Evolutionary conservation across 2,888 invertebrate species (phyloP).

Genomic region (Phengaris alcon): DNA sequence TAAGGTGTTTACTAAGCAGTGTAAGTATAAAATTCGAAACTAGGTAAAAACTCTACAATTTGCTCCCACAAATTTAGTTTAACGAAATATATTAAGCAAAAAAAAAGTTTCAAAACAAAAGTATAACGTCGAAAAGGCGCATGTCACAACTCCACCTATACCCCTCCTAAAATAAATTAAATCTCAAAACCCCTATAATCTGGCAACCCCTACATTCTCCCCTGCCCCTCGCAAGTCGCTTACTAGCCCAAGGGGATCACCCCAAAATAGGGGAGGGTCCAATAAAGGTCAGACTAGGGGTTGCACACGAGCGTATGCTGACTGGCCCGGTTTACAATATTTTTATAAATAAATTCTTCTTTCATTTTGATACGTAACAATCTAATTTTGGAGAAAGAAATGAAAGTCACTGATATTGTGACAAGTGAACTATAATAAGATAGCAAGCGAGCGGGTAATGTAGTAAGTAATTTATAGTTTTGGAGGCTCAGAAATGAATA

Average conservation of each 20-base stretch:
- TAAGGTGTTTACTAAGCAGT: too few species aligned
- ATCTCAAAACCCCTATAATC: conserved; percentile 53
- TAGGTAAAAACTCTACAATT: too few species aligned
- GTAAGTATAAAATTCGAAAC: too few species aligned
- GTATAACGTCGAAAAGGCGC: background rate
- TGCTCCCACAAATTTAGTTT: too few species aligned
- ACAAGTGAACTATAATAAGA: too few species aligned
- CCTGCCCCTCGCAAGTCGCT: conserved; percentile 40
- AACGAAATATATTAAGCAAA: background rate
- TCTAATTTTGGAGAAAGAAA: too few species aligned
- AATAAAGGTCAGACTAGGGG: conserved; percentile 50
- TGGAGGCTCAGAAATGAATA: too few species aligned
- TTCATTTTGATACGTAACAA: too few species aligned
- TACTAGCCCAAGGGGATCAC: conserved; percentile 63
- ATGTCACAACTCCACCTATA: conserved; percentile 41
- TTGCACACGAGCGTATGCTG: conserved; percentile 8
- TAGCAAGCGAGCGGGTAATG: too few species aligned
- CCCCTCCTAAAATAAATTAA: conserved; percentile 63
- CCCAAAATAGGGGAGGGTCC: conserved; percentile 58
- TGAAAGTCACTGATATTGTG: too few species aligned
- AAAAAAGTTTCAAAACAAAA: background rate
- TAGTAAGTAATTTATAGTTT: too few species aligned
- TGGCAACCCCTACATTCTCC: conserved; percentile 41
- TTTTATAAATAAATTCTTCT: background rate
- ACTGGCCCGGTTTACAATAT: background rate